These are phyloP conservation scores for Dipus sagitta DNA, from an alignment of 2,797 vertebrate species.

Conservation along the genomic window DNA sequence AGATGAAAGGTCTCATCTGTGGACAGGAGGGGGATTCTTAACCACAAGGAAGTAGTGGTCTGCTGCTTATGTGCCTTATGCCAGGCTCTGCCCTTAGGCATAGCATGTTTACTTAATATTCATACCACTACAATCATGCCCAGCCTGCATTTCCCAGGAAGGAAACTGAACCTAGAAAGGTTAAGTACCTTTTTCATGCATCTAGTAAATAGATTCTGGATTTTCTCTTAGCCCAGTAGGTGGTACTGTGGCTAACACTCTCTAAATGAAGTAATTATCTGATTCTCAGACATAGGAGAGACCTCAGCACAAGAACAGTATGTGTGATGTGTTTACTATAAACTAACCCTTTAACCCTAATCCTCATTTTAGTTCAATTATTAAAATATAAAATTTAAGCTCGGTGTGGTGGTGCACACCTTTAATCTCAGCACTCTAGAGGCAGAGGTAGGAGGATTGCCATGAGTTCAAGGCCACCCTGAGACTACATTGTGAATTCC, in stretches of 20 bases:
- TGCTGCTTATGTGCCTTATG: conserved; percentile 10
- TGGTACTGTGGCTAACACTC: not conserved
- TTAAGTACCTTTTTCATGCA: conserved; percentile 1
- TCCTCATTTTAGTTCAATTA: conserved; percentile 29
- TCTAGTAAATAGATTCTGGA: not conserved
- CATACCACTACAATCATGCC: not conserved
- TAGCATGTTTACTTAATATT: conserved; percentile 41
- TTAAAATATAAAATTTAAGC: conserved; percentile 63
- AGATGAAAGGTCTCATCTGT: not conserved
- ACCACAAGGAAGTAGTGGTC: not conserved
- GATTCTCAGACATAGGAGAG: not conserved
- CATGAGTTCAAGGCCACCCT: not conserved
- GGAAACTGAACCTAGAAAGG: conserved; percentile 37
- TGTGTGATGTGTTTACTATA: conserved; percentile 8
- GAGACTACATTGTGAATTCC: not conserved
- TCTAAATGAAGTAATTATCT: conserved; percentile 27
- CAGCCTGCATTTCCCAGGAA: not conserved
- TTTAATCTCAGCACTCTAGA: too few species aligned
- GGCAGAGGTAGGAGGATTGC: too few species aligned
- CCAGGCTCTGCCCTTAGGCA: not conserved
- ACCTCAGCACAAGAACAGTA: not conserved
- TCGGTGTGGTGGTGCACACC: too few species aligned
- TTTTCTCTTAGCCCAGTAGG: conserved; percentile 39
- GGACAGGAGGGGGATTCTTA: not conserved
- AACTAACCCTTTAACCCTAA: conserved; percentile 34